phyloP scores from a whole-genome alignment of 1,140 invertebrate species.

The Zophobas atratus region DNA sequence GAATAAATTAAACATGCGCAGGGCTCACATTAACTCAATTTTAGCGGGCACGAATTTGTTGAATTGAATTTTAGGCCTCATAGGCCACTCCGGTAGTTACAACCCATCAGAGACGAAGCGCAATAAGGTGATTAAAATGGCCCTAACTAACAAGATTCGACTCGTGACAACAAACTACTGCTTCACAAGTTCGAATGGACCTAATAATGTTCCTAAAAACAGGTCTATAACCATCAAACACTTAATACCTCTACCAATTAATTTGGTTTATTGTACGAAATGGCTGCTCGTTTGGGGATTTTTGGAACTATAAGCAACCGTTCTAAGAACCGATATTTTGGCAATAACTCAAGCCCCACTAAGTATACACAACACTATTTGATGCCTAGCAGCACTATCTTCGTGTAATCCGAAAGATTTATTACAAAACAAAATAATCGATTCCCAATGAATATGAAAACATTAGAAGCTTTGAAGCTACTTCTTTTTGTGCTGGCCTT shows the following conservation, averaged over 20 bases:
- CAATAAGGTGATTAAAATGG: not conserved
- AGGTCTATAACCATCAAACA: conserved; percentile 2
- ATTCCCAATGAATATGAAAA: not conserved
- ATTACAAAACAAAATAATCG: too few species aligned
- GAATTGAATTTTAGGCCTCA: too few species aligned
- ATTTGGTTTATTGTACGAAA: conserved; percentile 28
- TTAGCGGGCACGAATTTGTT: too few species aligned
- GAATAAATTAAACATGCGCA: too few species aligned
- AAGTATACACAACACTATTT: too few species aligned
- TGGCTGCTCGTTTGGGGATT: conserved; percentile 1
- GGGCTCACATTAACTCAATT: too few species aligned
- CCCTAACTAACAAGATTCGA: conserved; percentile 16
- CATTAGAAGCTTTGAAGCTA: not conserved
- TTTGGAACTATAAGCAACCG: not conserved
- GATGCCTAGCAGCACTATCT: not conserved
- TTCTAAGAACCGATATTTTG: not conserved
- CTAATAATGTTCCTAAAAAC: not conserved
- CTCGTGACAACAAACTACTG: not conserved
- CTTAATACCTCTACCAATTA: conserved; percentile 17
- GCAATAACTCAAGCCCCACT: conserved; percentile 1
- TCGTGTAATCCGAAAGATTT: not conserved
- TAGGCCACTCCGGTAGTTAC: too few species aligned
- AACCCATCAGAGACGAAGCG: too few species aligned
- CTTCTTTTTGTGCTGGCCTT: not conserved
- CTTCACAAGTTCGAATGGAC: not conserved